A percentile compares a stretch with the other conserved stretches of the same genome.
Evolutionary conservation across 2,797 vertebrate genomes (phyloP).

Genomic region (Argyrosomus regius): DNA sequence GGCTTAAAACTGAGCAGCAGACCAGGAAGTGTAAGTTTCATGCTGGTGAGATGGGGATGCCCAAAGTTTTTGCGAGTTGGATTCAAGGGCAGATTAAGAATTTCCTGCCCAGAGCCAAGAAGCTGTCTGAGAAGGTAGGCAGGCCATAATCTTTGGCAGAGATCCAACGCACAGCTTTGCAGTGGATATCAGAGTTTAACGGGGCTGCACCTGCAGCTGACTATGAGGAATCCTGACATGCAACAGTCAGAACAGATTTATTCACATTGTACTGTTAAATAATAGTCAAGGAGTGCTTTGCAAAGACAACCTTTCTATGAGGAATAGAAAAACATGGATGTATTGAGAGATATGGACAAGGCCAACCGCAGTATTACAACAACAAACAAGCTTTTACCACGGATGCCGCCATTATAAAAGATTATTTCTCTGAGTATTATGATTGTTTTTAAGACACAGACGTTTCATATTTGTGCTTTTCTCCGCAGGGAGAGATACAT

Average conservation of each 20-base stretch:
- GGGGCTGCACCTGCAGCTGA: conserved; percentile 22
- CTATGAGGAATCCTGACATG: not conserved
- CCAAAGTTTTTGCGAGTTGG: conserved; percentile 1
- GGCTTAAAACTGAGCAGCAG: conserved; percentile 17
- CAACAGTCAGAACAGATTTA: not conserved
- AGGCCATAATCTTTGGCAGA: conserved; percentile 30
- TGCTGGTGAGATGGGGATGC: not conserved
- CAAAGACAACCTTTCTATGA: not conserved
- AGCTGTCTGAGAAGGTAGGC: conserved; percentile 33
- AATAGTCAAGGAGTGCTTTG: not conserved
- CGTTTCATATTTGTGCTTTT: no score
- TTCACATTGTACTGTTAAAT: not conserved
- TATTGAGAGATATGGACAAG: no score
- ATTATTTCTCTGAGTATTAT: no score
- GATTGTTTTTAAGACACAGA: no score
- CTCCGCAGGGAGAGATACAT: not conserved
- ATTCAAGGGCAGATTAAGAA: conserved; percentile 45
- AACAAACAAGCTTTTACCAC: no score
- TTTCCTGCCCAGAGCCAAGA: conserved; percentile 38
- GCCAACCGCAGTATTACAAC: no score
- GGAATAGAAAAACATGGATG: no score
- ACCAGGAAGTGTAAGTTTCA: conserved; percentile 22
- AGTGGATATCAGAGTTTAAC: conserved; percentile 27
- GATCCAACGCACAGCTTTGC: conserved; percentile 36
- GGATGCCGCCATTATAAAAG: no score